Base-by-base conservation (phyloP, 2,888 invertebrate species). In the Diadegma fenestrale region DNA sequence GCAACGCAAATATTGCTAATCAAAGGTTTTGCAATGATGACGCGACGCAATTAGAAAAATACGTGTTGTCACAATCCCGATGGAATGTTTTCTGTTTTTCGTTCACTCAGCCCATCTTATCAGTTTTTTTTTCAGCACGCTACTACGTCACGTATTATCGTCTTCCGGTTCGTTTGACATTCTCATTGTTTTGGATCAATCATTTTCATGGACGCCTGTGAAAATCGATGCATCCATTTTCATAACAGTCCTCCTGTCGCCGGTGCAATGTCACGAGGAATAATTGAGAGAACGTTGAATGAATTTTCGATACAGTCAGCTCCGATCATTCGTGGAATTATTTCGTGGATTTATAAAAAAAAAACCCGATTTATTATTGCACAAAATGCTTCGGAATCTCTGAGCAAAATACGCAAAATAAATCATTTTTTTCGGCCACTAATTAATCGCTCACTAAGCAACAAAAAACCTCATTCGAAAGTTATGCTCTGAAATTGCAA, bases 151-250 rank as follows among this genome's bases (percentile, higher is more conserved):
- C 45, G 51, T 64, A 63, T 54, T 64, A 63, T 54, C 77, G 17
- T 51, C 64, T 71, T 80, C 51, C 71, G 51, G 72, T 63, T 72
- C n/a, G 37, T 43, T 8, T 58, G 26, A 12, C 41, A 63, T 75
- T 64, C 37, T 48, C 22, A 33, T 51, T 33, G 51, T 76, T 76
- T 64, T 17, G 12, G 43, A 76, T 76, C 64, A 48, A 17, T 33
- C 19, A 76, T 64, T 76, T 19, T 64, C 48, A 64, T 45, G 64
- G 45, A 64, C 64, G 48, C 48, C 64, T 26, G 41, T 45, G 19
- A 73, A 61, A 41, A 41, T 22, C 22, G 26, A 58, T 26, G 72
- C 37, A 54, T 51, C 51, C 19, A 54, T 37, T 37, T 51, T 66
- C 66, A 43, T 58, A 58, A 58, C 14, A 58, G 26, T 58, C 2